Evolutionary conservation across 2,888 invertebrate genomes (phyloP).

Genomic region (Coenonympha glycerion): DNA sequence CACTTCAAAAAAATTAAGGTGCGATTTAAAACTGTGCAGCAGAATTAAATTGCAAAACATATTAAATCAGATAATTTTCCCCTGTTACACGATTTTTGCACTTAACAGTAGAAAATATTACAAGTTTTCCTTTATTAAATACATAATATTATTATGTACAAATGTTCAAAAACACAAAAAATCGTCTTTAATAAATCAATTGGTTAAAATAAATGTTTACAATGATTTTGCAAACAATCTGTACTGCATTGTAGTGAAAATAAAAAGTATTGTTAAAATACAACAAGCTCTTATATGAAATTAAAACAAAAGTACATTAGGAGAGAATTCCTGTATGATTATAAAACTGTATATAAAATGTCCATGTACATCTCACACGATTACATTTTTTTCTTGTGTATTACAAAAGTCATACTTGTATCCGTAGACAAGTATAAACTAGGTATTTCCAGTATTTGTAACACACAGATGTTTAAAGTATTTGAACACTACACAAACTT

Average conservation of each 20-base stretch:
- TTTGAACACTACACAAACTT: conserved; percentile 55
- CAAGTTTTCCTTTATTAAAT: conserved; percentile 50
- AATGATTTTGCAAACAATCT: conserved; percentile 14
- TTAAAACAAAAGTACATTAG: conserved; percentile 54
- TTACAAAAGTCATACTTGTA: conserved; percentile 66
- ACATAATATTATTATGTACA: conserved; percentile 60
- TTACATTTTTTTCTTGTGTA: conserved; percentile 61
- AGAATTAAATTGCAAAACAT: conserved; percentile 50
- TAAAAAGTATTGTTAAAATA: conserved; percentile 15
- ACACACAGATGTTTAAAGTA: conserved; percentile 50
- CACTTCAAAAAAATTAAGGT: conserved; percentile 57
- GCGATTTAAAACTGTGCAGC: conserved; percentile 40
- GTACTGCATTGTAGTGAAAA: conserved; percentile 11
- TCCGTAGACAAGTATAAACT: conserved; percentile 43
- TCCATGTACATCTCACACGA: conserved; percentile 61
- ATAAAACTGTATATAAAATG: conserved; percentile 72
- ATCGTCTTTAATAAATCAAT: conserved; percentile 37
- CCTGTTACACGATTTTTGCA: conserved; percentile 71
- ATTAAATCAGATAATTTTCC: conserved; percentile 56
- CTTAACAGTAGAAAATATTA: conserved; percentile 66
- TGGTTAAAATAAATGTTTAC: conserved; percentile 17
- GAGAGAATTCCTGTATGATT: conserved; percentile 67
- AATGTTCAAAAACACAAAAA: conserved; percentile 53
- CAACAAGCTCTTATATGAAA: conserved; percentile 24
- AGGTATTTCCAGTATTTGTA: conserved; percentile 36